Percentiles rank a stretch among this genome's conserved stretches.
phyloP scores from a whole-genome alignment of 2,797 vertebrate species.

The Nyctalus aviator region DNA sequence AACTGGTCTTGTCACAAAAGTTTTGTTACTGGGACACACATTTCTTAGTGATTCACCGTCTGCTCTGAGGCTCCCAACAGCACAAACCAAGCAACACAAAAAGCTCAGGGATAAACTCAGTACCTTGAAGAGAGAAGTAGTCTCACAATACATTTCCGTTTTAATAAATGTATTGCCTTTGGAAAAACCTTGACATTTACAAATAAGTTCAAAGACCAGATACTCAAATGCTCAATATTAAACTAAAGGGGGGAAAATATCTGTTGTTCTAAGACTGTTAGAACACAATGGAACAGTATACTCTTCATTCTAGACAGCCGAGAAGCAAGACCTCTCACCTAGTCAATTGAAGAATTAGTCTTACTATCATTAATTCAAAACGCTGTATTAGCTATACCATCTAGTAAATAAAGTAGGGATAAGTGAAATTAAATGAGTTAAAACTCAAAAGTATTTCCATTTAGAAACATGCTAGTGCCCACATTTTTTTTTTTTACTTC shows the following conservation, averaged over 20 bases:
- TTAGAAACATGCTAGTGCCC: background rate
- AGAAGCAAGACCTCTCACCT: background rate
- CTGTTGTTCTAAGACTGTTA: background rate
- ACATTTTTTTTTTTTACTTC: background rate
- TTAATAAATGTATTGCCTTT: background rate
- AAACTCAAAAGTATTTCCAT: background rate
- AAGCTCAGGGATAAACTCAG: background rate
- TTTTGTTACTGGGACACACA: background rate
- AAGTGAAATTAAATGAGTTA: background rate
- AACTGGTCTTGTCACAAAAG: background rate
- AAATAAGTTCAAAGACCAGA: background rate
- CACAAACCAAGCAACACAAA: background rate
- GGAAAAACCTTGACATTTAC: background rate
- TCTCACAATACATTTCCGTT: background rate
- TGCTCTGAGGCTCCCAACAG: background rate
- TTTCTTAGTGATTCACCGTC: background rate
- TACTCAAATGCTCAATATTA: background rate
- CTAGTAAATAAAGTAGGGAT: background rate
- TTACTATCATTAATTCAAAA: background rate
- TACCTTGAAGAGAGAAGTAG: background rate
- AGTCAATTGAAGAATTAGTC: background rate
- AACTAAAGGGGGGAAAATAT: background rate
- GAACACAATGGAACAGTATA: background rate
- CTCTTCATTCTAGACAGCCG: background rate
- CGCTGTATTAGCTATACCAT: background rate